Percentiles rank a stretch among this genome's conserved stretches.
phyloP scores from a whole-genome alignment of 2,888 invertebrate species.

The Habroteleia sp. region DNA sequence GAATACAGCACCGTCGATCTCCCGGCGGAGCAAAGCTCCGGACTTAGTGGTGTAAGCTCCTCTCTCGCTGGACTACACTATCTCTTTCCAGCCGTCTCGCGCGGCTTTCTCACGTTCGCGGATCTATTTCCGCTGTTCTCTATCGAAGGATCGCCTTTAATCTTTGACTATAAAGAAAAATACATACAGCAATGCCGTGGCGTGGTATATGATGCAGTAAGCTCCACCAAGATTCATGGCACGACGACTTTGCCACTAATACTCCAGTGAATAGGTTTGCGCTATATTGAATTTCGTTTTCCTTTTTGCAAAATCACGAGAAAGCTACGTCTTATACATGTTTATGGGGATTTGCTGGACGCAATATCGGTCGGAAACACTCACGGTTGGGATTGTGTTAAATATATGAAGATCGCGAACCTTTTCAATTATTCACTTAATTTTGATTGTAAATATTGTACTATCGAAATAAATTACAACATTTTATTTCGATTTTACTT shows the following conservation, averaged over 20 bases:
- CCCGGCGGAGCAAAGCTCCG: slow-evolving; percentile 73
- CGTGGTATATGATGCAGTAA: slow-evolving; percentile 59
- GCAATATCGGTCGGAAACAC: slow-evolving; percentile 46
- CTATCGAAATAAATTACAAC: too few relatives aligned
- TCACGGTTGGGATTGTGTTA: slow-evolving; percentile 30
- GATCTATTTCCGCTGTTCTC: slow-evolving; percentile 69
- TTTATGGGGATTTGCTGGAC: slow-evolving; percentile 36
- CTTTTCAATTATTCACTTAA: slow-evolving; percentile 29
- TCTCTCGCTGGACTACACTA: slow-evolving; percentile 64
- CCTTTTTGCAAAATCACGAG: slow-evolving; percentile 44
- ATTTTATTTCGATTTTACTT: too few relatives aligned
- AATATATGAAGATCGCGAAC: slow-evolving; percentile 18
- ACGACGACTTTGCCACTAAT: slow-evolving; percentile 48
- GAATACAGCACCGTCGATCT: slow-evolving; percentile 76
- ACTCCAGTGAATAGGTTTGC: slow-evolving; percentile 48
- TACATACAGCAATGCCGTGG: slow-evolving; percentile 48
- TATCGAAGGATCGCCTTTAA: slow-evolving; percentile 61
- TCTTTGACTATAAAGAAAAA: slow-evolving; percentile 62
- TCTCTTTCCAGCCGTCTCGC: slow-evolving; percentile 66
- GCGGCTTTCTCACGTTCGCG: slow-evolving; percentile 69
- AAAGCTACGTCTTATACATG: slow-evolving; percentile 46
- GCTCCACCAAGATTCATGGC: slow-evolving; percentile 51
- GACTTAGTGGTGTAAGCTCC: slow-evolving; percentile 76
- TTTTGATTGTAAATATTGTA: too few relatives aligned
- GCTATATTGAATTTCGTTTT: slow-evolving; percentile 59